Evolutionary conservation across 2,113 vertebrate species (phyloP).

Genomic region (Ploceus nigricollis): DNA sequence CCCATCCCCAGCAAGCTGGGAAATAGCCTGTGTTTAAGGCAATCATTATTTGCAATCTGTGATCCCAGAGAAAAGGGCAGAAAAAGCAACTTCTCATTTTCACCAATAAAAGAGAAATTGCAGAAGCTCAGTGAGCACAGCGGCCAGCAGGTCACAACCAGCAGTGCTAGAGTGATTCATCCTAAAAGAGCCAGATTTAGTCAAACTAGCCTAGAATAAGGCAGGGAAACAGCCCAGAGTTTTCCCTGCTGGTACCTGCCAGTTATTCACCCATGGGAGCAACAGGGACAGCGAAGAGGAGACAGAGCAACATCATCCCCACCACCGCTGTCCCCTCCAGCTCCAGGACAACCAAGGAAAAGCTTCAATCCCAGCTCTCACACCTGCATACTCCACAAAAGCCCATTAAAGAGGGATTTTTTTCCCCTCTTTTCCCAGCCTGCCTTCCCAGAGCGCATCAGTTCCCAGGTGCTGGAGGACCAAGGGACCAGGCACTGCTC

Average conservation of each 20-base stretch:
- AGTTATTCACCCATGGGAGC: not conserved
- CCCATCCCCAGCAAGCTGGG: not conserved
- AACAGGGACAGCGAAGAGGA: fast-evolving
- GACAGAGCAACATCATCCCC: not conserved
- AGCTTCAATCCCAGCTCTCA: not conserved
- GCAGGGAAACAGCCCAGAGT: not conserved
- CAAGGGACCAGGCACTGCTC: fast-evolving
- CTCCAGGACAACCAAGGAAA: not conserved
- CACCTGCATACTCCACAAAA: not conserved
- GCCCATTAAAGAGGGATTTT: not conserved
- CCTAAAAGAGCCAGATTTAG: not conserved
- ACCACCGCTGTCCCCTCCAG: not conserved
- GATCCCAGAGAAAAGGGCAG: not conserved
- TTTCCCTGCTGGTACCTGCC: not conserved
- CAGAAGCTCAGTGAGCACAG: not conserved
- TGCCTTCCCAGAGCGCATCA: fast-evolving
- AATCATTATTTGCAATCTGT: not conserved
- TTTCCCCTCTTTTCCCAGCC: not conserved
- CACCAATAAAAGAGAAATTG: not conserved
- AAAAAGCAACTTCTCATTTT: constrained; percentile 5
- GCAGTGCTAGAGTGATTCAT: not conserved
- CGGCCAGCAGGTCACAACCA: constrained; percentile 31
- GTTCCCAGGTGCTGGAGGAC: not conserved
- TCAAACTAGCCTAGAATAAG: not conserved
- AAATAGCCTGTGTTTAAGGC: constrained; percentile 7